Percentiles rank a stretch among this genome's conserved stretches.
Conservation (phyloP, 2,797 vertebrate species). For the Helicolenus hilgendorfi region DNA sequence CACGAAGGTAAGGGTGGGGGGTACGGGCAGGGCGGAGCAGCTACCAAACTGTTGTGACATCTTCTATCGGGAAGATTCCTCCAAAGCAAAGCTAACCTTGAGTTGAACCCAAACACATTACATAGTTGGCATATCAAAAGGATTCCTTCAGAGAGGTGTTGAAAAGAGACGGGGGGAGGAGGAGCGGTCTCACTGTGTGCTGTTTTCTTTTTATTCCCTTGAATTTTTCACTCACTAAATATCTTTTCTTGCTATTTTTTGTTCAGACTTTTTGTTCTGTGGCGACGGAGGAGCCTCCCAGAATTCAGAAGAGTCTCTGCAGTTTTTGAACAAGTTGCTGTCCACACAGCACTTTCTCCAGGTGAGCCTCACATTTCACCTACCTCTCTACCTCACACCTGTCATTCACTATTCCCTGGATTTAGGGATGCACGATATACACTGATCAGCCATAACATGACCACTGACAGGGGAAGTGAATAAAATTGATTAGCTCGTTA, state of each 20-base stretch:
- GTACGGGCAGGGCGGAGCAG: background rate
- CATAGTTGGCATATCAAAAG: conserved; percentile 58
- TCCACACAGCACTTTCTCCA: conserved; percentile 94
- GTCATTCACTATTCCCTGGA: background rate
- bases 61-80: conserved; percentile 13
- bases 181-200: background rate
- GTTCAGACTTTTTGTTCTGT: conserved; percentile 93
- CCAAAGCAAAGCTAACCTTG: conserved; percentile 42
- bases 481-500: too few relatives aligned
- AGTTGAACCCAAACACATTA: conserved; percentile 44
- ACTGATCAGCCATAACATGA: too few relatives aligned
- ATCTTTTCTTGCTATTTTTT: background rate
- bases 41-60: conserved; percentile 12
- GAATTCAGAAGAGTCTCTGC: conserved; percentile 86
- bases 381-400: background rate
- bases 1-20: conserved; percentile 92
- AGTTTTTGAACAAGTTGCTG: conserved; percentile 91
- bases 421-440: background rate
- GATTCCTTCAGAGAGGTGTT: conserved; percentile 1
- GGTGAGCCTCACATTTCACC: conserved; percentile 78
- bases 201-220: conserved; percentile 18
- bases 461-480: too few relatives aligned
- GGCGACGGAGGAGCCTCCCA: conserved; percentile 81
- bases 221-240: background rate
- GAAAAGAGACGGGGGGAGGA: conserved; percentile 5